phyloP scores from a whole-genome alignment of 1,140 invertebrate species.

The Calycopis cecrops region DNA sequence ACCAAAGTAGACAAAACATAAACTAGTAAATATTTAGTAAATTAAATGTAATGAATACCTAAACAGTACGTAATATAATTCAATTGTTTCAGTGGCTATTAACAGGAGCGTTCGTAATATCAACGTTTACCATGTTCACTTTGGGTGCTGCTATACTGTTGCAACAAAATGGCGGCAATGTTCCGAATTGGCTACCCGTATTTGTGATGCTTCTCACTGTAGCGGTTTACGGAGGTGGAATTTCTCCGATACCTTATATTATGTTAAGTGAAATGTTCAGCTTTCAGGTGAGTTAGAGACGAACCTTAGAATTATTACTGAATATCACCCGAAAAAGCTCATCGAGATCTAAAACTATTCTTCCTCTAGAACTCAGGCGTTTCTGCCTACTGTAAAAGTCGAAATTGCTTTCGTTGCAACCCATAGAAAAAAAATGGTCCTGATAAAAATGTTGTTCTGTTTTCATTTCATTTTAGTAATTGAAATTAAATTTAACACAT shows the following conservation, averaged over 20 bases:
- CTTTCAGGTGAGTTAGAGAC: constrained; percentile 32
- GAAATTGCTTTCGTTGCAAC: no score
- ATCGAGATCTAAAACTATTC: no score
- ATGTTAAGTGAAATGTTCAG: constrained; percentile 42
- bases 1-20: no score
- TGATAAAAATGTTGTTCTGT: no score
- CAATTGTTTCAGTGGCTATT: background rate
- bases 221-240: constrained; percentile 28
- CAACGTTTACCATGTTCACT: background rate
- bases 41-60: no score
- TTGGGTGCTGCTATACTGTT: constrained; percentile 18
- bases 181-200: constrained; percentile 35
- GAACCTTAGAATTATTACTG: background rate
- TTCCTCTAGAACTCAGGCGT: background rate
- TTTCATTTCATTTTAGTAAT: no score
- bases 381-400: background rate
- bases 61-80: no score
- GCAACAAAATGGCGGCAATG: constrained; percentile 20
- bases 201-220: constrained; percentile 27
- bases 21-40: no score
- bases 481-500: no score
- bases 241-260: constrained; percentile 34
- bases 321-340: background rate
- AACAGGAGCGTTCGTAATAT: constrained; percentile 1
- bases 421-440: no score